Conservation (phyloP, 2,113 vertebrate genomes). For the Castor canadensis region DNA sequence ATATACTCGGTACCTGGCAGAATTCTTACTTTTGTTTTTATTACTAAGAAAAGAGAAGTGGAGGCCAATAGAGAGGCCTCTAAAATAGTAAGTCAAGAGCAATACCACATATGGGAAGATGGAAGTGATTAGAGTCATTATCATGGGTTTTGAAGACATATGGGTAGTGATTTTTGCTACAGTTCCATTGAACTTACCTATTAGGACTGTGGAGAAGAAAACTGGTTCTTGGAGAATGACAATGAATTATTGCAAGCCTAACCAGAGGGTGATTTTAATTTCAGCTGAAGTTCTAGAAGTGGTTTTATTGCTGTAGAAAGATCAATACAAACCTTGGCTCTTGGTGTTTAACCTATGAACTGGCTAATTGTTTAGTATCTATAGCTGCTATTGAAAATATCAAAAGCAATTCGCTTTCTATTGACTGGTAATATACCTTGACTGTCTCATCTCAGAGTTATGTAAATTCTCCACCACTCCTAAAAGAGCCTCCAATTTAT, state of each 20-base stretch:
- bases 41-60: not conserved
- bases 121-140: not conserved
- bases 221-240: not conserved
- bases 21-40: not conserved
- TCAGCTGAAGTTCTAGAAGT: not conserved
- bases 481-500: not conserved
- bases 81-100: not conserved
- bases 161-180: not conserved
- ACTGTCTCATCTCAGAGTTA: not conserved
- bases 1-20: not conserved
- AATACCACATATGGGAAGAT: not conserved
- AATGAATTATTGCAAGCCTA: not conserved
- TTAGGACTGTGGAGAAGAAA: not conserved
- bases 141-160: not conserved
- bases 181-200: not conserved
- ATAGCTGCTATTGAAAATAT: not conserved
- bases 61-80: not conserved
- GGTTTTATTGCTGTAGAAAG: not conserved
- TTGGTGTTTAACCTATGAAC: not conserved
- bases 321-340: not conserved
- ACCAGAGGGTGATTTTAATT: not conserved
- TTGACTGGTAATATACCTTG: not conserved
- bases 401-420: not conserved
- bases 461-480: not conserved
- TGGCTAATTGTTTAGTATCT: not conserved